A percentile compares a stretch with the other conserved stretches of the same genome.
Conservation (phyloP, 2,113 vertebrate genomes). For the Cebus imitator region DNA sequence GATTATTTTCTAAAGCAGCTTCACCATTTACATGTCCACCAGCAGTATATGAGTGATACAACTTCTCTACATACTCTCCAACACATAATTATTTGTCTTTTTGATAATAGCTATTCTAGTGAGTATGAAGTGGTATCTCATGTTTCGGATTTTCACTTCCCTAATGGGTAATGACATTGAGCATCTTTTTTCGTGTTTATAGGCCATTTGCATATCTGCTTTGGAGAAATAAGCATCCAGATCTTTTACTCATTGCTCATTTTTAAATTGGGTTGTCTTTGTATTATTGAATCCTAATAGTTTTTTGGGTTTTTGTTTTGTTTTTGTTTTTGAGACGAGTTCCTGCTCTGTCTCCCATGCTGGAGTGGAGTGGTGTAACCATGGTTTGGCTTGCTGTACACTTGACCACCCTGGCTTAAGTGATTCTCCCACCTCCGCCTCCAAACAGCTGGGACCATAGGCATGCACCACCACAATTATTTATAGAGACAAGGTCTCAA, state of each 20-base stretch:
- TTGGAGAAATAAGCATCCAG: background rate
- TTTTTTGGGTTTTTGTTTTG: background rate
- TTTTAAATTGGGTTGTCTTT: background rate
- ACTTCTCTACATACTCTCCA: background rate
- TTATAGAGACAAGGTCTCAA: no score
- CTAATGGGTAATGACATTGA: background rate
- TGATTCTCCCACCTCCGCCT: no score
- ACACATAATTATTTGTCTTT: background rate
- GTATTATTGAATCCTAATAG: background rate
- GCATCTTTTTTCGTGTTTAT: background rate
- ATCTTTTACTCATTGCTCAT: background rate
- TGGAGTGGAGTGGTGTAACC: no score
- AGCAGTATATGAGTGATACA: background rate
- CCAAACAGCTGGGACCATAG: no score
- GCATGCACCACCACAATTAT: no score
- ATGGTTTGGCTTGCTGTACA: no score
- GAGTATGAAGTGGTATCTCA: background rate
- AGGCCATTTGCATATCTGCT: background rate
- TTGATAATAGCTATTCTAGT: background rate
- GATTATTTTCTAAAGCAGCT: background rate
- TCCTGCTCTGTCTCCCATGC: no score
- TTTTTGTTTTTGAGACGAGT: no score
- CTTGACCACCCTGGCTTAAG: no score
- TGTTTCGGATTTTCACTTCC: background rate
- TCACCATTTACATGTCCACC: background rate